A percentile compares a stretch with the other conserved stretches of the same genome.
Evolutionary conservation across 1,140 invertebrate genomes (phyloP).

Genomic region (Daktulosphaira vitifoliae): DNA sequence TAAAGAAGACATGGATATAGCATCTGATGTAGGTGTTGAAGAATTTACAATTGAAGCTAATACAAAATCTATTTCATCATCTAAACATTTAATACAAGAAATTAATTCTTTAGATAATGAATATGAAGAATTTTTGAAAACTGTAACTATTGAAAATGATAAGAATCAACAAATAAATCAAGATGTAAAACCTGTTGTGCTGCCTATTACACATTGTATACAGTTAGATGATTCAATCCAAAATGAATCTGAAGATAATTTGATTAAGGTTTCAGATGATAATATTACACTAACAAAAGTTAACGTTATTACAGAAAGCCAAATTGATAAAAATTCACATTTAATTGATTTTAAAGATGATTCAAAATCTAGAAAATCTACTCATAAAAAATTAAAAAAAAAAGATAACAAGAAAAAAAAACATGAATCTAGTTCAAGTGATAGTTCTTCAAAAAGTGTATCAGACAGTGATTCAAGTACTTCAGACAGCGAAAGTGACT

Average conservation of each 20-base stretch:
- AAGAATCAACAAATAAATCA: neutral
- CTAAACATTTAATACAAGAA: neutral
- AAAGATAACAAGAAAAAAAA: conserved; percentile 16
- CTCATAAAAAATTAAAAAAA: conserved; percentile 18
- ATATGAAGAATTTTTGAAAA: conserved; percentile 35
- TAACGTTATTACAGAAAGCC: neutral
- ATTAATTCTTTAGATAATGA: conserved; percentile 12
- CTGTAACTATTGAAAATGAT: conserved; percentile 12
- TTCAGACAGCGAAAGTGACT: conserved; percentile 5
- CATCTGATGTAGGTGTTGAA: neutral
- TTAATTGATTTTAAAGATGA: too few relatives aligned
- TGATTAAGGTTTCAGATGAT: neutral
- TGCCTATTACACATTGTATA: neutral
- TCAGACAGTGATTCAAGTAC: conserved; percentile 16
- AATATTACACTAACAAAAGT: neutral
- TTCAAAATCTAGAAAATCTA: neutral
- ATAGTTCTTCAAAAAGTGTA: conserved; percentile 5
- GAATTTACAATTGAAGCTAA: neutral
- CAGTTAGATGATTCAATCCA: neutral
- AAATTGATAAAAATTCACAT: neutral
- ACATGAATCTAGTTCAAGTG: conserved; percentile 15
- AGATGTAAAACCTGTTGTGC: neutral
- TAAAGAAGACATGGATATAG: conserved; percentile 6
- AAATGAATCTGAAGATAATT: neutral
- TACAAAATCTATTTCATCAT: neutral